Evolutionary conservation across 2,797 vertebrate genomes (phyloP).

Genomic region (Danio tinwini): DNA sequence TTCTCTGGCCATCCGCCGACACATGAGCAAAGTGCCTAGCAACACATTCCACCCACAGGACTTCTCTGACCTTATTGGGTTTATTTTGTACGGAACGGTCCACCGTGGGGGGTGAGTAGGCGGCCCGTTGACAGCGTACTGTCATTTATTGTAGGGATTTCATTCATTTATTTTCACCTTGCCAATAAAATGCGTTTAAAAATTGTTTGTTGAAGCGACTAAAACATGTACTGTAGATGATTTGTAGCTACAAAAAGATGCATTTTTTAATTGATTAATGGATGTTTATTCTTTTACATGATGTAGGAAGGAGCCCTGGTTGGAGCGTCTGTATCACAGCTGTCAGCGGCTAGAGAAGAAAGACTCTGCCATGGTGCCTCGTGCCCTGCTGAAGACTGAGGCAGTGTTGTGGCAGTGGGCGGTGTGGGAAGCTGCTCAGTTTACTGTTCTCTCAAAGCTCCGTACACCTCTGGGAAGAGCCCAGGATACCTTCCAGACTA

Average conservation of each 20-base stretch:
- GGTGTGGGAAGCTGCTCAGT: conserved; percentile 98
- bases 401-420: conserved; percentile 98
- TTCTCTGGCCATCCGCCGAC: conserved; percentile 89
- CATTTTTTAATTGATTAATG: background rate
- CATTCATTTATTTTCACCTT: background rate
- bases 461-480: conserved; percentile 95
- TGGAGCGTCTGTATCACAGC: conserved; percentile 95
- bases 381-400: conserved; percentile 89
- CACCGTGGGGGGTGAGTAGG: conserved; percentile 89
- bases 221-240: background rate
- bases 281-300: background rate
- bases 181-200: background rate
- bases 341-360: conserved; percentile 94
- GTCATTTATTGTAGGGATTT: background rate
- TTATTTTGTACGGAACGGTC: conserved; percentile 93
- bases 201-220: background rate
- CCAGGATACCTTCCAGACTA: conserved; percentile 98
- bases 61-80: conserved; percentile 98
- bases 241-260: background rate
- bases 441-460: conserved; percentile 96
- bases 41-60: conserved; percentile 98
- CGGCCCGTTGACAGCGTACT: background rate
- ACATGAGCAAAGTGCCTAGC: conserved; percentile 94
- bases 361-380: conserved; percentile 83
- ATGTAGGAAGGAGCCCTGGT: conserved; percentile 94